phyloP scores from a whole-genome alignment of 2,797 vertebrate species.

The Lagocephalus sceleratus region DNA sequence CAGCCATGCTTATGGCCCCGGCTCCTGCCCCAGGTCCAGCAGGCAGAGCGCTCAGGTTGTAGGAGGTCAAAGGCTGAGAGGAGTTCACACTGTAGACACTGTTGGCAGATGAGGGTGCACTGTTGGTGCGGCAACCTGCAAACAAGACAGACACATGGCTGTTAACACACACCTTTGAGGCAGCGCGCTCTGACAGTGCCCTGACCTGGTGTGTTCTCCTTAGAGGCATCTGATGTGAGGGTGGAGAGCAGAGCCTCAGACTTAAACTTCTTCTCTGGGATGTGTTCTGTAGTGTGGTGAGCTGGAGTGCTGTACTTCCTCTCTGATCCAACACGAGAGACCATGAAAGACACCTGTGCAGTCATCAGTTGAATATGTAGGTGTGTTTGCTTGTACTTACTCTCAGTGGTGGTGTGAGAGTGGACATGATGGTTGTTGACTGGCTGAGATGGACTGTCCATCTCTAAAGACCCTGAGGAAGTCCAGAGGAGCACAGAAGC shows the following conservation, averaged over 20 bases:
- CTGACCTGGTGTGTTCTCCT: constrained; percentile 92
- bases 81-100: constrained; percentile 90
- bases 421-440: constrained; percentile 98
- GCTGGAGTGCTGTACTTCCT: constrained; percentile 90
- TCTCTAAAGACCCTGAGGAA: constrained; percentile 88
- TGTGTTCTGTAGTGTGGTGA: constrained; percentile 92
- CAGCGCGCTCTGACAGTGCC: no score
- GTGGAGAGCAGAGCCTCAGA: constrained; percentile 98
- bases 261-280: constrained; percentile 98
- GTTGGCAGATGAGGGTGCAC: constrained; percentile 87
- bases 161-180: not conserved
- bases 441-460: constrained; percentile 96
- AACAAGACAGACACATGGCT: not conserved
- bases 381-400: constrained; percentile 71
- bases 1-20: constrained; percentile 93
- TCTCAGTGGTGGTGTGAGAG: constrained; percentile 91
- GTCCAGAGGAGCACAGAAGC: not conserved
- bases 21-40: constrained; percentile 88
- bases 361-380: no score
- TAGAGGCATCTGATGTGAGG: constrained; percentile 93
- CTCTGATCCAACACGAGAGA: constrained; percentile 69
- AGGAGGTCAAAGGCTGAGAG: constrained; percentile 90
- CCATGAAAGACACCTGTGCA: not conserved
- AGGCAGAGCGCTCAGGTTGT: constrained; percentile 91
- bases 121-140: constrained; percentile 92